Base-by-base conservation (phyloP, 2,888 invertebrate genomes). In the Calliopum simillimum region DNA sequence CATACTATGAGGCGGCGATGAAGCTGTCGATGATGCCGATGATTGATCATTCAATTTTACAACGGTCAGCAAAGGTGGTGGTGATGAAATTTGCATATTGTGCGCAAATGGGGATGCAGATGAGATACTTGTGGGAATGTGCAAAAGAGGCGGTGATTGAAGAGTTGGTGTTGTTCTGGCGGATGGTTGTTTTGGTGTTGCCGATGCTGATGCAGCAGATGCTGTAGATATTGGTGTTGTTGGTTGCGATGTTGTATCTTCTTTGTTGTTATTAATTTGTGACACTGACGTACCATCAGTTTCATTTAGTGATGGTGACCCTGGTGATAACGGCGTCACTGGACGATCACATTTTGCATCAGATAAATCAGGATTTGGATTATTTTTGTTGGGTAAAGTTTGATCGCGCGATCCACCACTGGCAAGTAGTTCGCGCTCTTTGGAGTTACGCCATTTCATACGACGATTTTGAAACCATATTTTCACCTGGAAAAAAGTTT, bases 381-480 rank as follows among this genome's bases (percentile, higher is more conserved):
- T 98, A 88, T 96, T 97, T 85, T 98, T 98, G 86, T 96, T 98
- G 0, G 98, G 98, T 25, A 98, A 88, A 0, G 98, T 98, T 86
- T 97, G 97, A 82, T 98, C 98, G 41, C 98, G 90, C 8, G 96
- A 95, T 2, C 98, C 98, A 0, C 98, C 98, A 21, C 93, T 93
- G 0, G 98, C 97, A 25, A 98, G 88, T 0, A 98, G 89, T 86
- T 98, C 98, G 44, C 98, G 89, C 85, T 98, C 98, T 87, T 98
- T 98, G 4, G 96, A 97, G 87, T 99, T 99, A 68, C 99, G 90
- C 98, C 98, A 98, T 86, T 86, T 99, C 98, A 99, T 99, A 68
- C 98, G 92, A 0, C 98, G 92, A 85, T 99, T 99, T 89, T 99
- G 98, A 87, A 99, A 99, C 90, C 90, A 90, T 78, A 90, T 90